These are phyloP conservation scores for Pseudomugil tenellus DNA, from an alignment of 2,797 vertebrate genomes.

Conservation along the genomic window DNA sequence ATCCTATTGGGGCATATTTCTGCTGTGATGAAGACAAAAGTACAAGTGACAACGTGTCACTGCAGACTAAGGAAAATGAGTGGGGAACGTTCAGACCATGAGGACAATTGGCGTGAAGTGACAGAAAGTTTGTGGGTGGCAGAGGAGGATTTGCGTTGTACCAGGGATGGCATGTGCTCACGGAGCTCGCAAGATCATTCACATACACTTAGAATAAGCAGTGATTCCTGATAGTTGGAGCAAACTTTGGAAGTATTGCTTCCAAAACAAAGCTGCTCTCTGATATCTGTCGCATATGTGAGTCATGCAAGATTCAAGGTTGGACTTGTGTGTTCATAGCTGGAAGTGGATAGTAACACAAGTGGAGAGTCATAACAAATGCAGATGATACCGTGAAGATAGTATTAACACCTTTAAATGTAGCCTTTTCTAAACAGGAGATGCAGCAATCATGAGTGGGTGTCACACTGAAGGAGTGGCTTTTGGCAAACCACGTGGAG, in stretches of 20 bases:
- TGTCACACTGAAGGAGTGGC: constrained; percentile 14
- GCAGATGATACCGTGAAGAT: background rate
- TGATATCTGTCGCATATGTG: background rate
- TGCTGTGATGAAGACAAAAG: constrained; percentile 40
- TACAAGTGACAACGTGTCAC: constrained; percentile 20
- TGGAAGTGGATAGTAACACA: background rate
- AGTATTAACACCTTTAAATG: background rate
- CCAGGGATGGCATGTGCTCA: background rate
- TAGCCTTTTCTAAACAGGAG: constrained; percentile 11
- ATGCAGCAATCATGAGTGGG: constrained; percentile 21
- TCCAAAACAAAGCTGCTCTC: background rate
- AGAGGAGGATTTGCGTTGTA: constrained; percentile 1
- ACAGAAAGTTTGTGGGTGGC: constrained; percentile 4
- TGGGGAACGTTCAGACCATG: constrained; percentile 9
- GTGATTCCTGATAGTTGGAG: background rate
- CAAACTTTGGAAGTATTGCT: background rate
- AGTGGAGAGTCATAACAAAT: background rate
- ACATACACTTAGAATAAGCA: background rate
- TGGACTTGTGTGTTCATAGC: background rate
- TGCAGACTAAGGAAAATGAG: background rate
- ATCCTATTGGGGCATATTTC: constrained; percentile 12
- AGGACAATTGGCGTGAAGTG: constrained; percentile 14
- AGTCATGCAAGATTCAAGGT: background rate
- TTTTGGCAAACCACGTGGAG: constrained; percentile 32
- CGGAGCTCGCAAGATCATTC: background rate